phyloP scores from a whole-genome alignment of 2,888 invertebrate genomes.

The Parasteatoda lunata region DNA sequence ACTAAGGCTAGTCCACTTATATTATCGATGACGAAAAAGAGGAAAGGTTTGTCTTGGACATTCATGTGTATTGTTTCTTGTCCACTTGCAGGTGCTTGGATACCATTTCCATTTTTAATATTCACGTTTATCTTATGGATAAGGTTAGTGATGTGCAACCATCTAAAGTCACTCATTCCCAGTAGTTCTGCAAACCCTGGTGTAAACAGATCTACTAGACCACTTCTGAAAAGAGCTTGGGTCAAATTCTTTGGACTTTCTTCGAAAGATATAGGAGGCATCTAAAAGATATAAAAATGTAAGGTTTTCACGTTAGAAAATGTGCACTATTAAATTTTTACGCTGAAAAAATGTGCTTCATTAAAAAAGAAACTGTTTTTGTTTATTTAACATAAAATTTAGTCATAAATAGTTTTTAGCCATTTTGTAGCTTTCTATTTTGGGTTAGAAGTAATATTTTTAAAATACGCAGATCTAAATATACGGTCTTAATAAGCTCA shows the following conservation, averaged over 20 bases:
- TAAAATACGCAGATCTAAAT: too few species aligned
- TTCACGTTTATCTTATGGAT: slow-evolving; percentile 70
- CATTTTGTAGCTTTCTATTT: too few species aligned
- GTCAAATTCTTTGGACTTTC: slow-evolving; percentile 69
- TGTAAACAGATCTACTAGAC: slow-evolving; percentile 70
- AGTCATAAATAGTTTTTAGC: too few species aligned
- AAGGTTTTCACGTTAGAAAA: too few species aligned
- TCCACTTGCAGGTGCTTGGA: slow-evolving; percentile 57
- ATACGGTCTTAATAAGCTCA: too few species aligned
- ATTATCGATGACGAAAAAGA: slow-evolving; percentile 71
- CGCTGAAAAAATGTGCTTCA: too few species aligned
- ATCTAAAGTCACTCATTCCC: slow-evolving; percentile 70
- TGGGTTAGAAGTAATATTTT: too few species aligned
- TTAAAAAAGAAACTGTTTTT: too few species aligned
- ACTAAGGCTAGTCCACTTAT: slow-evolving; percentile 71
- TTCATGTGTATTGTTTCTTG: slow-evolving; percentile 65
- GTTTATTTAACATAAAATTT: too few species aligned
- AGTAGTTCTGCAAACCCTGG: slow-evolving; percentile 70
- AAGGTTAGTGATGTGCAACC: slow-evolving; percentile 70
- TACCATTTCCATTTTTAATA: slow-evolving; percentile 57
- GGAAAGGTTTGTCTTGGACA: slow-evolving; percentile 68
- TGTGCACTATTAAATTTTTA: too few species aligned
- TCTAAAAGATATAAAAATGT: slow-evolving; percentile 58
- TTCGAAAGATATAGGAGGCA: slow-evolving; percentile 70
- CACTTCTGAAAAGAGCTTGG: slow-evolving; percentile 68